phyloP scores from a whole-genome alignment of 2,888 invertebrate genomes.

The Cerceris rybyensis region DNA sequence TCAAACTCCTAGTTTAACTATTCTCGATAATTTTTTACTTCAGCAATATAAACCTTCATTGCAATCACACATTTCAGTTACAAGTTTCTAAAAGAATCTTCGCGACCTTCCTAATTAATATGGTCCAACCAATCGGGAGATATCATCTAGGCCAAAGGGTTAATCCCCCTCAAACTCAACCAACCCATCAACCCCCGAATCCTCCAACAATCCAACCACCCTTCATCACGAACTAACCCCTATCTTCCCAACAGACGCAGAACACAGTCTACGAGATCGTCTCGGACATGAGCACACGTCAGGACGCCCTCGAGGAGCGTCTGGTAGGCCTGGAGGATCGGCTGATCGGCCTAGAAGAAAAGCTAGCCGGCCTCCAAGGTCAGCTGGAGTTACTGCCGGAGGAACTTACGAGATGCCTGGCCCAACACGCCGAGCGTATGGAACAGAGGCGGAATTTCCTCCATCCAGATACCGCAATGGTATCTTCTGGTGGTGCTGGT shows the following conservation, averaged over 20 bases:
- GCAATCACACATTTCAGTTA: no score
- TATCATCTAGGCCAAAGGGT: no score
- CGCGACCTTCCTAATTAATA: no score
- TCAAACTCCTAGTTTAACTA: no score
- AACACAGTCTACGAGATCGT: slow-evolving; percentile 99
- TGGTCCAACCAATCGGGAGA: no score
- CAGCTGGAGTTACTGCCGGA: slow-evolving; percentile 93
- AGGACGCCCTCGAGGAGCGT: slow-evolving; percentile 96
- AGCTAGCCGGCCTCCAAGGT: slow-evolving; percentile 92
- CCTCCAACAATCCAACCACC: no score
- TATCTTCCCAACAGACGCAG: slow-evolving; percentile 90
- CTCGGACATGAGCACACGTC: slow-evolving; percentile 97
- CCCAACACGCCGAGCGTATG: slow-evolving; percentile 89
- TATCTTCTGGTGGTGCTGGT: slow-evolving; percentile 81
- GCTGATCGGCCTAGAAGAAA: slow-evolving; percentile 95
- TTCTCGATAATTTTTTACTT: no score
- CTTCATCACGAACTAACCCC: slow-evolving; percentile 71
- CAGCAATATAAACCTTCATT: no score
- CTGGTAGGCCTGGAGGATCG: slow-evolving; percentile 96
- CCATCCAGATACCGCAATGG: slow-evolving; percentile 91
- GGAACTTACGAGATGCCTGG: slow-evolving; percentile 89
- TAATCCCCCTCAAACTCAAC: no score
- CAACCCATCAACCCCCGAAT: not conserved
- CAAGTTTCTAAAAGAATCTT: no score
- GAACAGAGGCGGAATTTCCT: slow-evolving; percentile 93